These are phyloP conservation scores for Pycnomerus fuliginosus DNA, from an alignment of 2,888 invertebrate genomes.

Conservation along the genomic window DNA sequence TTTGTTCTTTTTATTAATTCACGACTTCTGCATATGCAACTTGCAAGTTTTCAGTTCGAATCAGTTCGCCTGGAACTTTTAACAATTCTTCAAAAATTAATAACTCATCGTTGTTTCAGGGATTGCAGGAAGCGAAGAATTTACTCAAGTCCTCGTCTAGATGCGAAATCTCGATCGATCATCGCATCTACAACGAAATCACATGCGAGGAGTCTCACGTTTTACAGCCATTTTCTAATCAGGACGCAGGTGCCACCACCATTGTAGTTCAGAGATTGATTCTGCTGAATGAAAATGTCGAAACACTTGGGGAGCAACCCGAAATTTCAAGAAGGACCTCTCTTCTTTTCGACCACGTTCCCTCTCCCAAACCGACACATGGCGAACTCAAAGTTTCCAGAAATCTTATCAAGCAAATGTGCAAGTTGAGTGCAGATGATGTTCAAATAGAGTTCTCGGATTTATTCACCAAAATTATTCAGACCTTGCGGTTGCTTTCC, in stretches of 20 bases:
- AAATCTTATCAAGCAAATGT: constrained; percentile 69
- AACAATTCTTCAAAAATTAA: neutral
- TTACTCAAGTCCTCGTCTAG: constrained; percentile 71
- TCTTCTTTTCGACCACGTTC: constrained; percentile 72
- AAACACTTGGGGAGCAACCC: constrained; percentile 55
- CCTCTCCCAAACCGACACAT: constrained; percentile 65
- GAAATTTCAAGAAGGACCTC: constrained; percentile 61
- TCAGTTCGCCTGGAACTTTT: neutral
- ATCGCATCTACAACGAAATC: constrained; percentile 70
- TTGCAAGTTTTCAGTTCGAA: constrained; percentile 4
- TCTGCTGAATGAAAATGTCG: constrained; percentile 58
- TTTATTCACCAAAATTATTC: constrained; percentile 64
- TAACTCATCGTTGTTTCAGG: constrained; percentile 18
- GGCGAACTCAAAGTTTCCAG: constrained; percentile 71
- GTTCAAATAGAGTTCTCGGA: constrained; percentile 64
- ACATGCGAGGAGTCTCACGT: constrained; percentile 72
- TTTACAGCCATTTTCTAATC: constrained; percentile 75
- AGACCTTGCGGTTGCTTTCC: constrained; percentile 66
- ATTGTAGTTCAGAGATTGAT: constrained; percentile 61
- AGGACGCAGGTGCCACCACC: constrained; percentile 71
- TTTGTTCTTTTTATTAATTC: constrained; percentile 1
- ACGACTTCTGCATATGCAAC: constrained; percentile 2
- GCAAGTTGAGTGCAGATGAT: constrained; percentile 60
- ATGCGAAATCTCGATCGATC: constrained; percentile 74
- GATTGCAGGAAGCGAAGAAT: constrained; percentile 53